A percentile compares a stretch with the other conserved stretches of the same genome.
These are phyloP conservation scores for Xestia rhomboidea DNA, from an alignment of 2,888 invertebrate species.

Conservation along the genomic window DNA sequence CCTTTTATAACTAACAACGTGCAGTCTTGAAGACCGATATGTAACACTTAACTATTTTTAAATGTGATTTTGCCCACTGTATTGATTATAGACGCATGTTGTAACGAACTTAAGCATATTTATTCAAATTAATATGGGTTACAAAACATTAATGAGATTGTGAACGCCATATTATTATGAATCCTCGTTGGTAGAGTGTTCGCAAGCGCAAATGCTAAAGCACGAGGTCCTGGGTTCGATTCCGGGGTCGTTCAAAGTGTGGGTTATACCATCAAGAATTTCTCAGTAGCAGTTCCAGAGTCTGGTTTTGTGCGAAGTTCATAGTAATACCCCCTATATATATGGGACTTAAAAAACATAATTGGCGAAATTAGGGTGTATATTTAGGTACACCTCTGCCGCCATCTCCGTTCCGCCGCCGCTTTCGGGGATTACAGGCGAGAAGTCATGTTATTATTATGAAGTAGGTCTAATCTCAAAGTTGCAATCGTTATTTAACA, in stretches of 20 bases:
- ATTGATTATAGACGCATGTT: not conserved
- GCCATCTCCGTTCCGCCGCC: too few relatives aligned
- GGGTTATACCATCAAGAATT: not conserved
- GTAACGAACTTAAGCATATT: not conserved
- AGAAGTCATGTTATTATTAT: not conserved
- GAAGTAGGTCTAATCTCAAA: not conserved
- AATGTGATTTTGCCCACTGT: not conserved
- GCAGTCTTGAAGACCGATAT: not conserved
- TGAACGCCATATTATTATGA: not conserved
- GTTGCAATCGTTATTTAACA: not conserved
- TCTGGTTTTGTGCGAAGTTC: not conserved
- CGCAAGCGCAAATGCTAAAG: not conserved
- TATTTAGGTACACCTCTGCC: too few relatives aligned
- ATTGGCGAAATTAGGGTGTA: not conserved
- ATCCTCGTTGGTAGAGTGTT: not conserved
- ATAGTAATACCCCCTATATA: not conserved
- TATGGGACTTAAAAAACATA: not conserved
- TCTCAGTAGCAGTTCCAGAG: not conserved
- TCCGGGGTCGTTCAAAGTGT: not conserved
- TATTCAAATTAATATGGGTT: not conserved
- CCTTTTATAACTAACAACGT: not conserved
- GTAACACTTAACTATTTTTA: not conserved
- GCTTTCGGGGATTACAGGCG: not conserved
- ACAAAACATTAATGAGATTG: not conserved
- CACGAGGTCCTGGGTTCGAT: not conserved